Conservation (phyloP, 2,888 invertebrate genomes). For the Cinara cedri region DNA sequence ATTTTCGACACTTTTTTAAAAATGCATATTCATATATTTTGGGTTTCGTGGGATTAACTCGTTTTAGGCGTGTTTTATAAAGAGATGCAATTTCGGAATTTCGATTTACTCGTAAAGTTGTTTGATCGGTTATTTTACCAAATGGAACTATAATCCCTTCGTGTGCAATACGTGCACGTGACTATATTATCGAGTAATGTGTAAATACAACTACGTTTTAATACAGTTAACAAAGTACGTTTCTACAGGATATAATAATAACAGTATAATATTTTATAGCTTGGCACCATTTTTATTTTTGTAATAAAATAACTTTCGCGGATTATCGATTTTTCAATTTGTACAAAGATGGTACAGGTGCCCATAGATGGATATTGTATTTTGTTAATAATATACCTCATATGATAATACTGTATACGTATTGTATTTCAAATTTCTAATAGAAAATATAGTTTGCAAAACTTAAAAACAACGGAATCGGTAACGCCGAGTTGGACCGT, state of each 20-base stretch:
- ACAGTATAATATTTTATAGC: no score
- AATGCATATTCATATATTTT: no score
- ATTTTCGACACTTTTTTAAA: no score
- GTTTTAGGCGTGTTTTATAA: neutral
- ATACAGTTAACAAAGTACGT: neutral
- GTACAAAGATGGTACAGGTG: no score
- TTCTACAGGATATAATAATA: neutral
- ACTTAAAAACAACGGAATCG: no score
- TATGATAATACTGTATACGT: no score
- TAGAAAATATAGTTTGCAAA: no score
- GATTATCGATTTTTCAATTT: neutral
- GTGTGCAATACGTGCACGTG: neutral
- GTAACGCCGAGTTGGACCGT: no score
- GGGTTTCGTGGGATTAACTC: neutral
- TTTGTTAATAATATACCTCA: no score
- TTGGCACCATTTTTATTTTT: neutral
- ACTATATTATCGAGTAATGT: neutral
- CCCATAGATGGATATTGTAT: no score
- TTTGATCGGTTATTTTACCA: conserved; percentile 18
- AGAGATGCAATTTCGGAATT: neutral
- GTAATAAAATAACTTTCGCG: neutral
- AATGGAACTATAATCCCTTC: conserved; percentile 33
- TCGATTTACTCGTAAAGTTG: conserved; percentile 10
- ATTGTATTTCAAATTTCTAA: no score
- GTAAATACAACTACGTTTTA: neutral